Percentiles rank a stretch among this genome's conserved stretches.
phyloP scores from a whole-genome alignment of 2,113 vertebrate species.

The Maylandia zebra region DNA sequence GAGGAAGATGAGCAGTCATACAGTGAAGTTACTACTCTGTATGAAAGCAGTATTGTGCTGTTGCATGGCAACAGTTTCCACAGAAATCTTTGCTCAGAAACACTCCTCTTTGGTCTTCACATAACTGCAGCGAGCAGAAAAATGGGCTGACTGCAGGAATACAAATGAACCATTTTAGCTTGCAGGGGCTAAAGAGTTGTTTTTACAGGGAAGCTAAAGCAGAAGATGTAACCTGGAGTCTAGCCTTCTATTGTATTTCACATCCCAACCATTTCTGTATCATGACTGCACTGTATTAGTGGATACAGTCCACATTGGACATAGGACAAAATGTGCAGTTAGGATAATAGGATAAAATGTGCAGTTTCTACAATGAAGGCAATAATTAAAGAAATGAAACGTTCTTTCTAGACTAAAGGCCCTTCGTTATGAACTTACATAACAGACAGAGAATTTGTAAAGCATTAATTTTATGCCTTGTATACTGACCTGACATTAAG shows the following conservation, averaged over 20 bases:
- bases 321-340: neutral
- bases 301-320: neutral
- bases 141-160: slow-evolving; percentile 40
- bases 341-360: neutral
- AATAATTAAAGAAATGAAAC: neutral
- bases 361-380: neutral
- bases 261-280: neutral
- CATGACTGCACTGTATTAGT: neutral
- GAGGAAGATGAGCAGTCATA: slow-evolving; percentile 36
- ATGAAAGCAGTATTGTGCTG: slow-evolving; percentile 58
- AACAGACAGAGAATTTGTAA: neutral
- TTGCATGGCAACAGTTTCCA: slow-evolving; percentile 75
- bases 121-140: slow-evolving; percentile 34
- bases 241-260: neutral
- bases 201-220: neutral
- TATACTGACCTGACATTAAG: neutral
- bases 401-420: neutral
- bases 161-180: slow-evolving; percentile 22
- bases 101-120: slow-evolving; percentile 49
- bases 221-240: neutral
- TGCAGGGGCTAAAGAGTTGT: neutral
- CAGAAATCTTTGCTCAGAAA: slow-evolving; percentile 66
- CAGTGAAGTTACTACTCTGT: slow-evolving; percentile 41
- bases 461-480: neutral
- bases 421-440: neutral